A percentile compares a stretch with the other conserved stretches of the same genome.
Conservation (phyloP, 92 coral and sea anemone genomes). For the Palythoa heliodiscus region DNA sequence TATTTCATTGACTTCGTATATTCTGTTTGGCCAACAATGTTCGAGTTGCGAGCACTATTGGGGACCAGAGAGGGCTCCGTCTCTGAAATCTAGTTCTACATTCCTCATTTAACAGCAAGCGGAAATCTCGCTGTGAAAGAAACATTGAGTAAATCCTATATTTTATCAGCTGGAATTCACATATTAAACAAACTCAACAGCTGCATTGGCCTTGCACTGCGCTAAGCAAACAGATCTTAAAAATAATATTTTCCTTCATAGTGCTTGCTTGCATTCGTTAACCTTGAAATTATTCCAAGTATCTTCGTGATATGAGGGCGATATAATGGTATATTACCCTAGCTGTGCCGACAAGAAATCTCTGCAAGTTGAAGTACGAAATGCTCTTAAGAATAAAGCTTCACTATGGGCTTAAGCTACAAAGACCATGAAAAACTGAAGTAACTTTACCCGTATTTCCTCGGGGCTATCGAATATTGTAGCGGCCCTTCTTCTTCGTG, state of each 20-base stretch:
- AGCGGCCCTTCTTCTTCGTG: constrained; percentile 38
- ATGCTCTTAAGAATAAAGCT: background rate
- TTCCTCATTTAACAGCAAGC: constrained; percentile 31
- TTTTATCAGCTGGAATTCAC: constrained; percentile 30
- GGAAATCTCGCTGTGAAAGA: constrained; percentile 24
- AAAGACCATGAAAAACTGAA: constrained; percentile 2
- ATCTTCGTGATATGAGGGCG: constrained; percentile 25
- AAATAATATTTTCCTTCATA: constrained; percentile 36
- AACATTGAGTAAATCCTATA: constrained; percentile 31
- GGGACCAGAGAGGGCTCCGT: background rate
- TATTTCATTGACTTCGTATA: background rate
- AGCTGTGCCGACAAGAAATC: constrained; percentile 19
- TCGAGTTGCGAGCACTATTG: constrained; percentile 11
- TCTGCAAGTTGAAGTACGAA: background rate
- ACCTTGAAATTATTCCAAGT: constrained; percentile 21
- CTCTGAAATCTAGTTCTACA: constrained; percentile 3
- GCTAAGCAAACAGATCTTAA: constrained; percentile 35
- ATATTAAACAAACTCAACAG: constrained; percentile 7
- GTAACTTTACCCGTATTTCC: constrained; percentile 47
- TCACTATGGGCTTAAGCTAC: background rate
- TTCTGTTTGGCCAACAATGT: constrained; percentile 17
- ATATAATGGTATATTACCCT: background rate
- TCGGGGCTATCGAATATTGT: constrained; percentile 48
- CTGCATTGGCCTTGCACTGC: constrained; percentile 16
- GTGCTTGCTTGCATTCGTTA: constrained; percentile 30